Percentiles rank a stretch among this genome's conserved stretches.
Conservation (phyloP, 2,888 invertebrate genomes). For the Myopa testacea region DNA sequence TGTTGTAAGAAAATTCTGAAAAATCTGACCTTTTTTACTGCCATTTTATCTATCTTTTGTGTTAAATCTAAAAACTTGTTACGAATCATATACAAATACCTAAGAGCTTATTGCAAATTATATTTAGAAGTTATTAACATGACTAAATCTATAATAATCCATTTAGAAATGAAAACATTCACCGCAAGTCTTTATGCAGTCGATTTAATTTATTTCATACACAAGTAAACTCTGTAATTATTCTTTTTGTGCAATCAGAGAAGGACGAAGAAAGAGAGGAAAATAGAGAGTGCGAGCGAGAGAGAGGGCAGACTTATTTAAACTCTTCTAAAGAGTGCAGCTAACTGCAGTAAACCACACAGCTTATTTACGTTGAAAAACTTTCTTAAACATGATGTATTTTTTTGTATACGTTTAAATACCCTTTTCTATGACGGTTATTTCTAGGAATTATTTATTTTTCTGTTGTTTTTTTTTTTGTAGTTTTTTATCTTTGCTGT, state of each 20-base stretch:
- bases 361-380: neutral
- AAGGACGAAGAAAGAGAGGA: neutral
- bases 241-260: neutral
- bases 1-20: too few relatives aligned
- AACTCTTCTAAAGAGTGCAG: neutral
- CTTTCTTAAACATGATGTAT: neutral
- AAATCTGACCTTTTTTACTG: too few relatives aligned
- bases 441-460: neutral
- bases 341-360: neutral
- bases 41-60: too few relatives aligned
- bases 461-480: neutral
- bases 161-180: neutral
- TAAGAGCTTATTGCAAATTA: too few relatives aligned
- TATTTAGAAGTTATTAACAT: too few relatives aligned
- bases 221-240: neutral
- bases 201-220: neutral
- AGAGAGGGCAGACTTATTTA: too few relatives aligned
- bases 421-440: neutral
- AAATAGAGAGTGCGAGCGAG: neutral
- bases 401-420: conserved; percentile 4
- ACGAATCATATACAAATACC: too few relatives aligned
- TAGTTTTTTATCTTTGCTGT: neutral
- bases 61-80: too few relatives aligned
- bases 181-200: neutral
- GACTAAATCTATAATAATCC: neutral